These are phyloP conservation scores for Phaonia tiefii DNA, from an alignment of 2,888 invertebrate genomes.

Conservation along the genomic window DNA sequence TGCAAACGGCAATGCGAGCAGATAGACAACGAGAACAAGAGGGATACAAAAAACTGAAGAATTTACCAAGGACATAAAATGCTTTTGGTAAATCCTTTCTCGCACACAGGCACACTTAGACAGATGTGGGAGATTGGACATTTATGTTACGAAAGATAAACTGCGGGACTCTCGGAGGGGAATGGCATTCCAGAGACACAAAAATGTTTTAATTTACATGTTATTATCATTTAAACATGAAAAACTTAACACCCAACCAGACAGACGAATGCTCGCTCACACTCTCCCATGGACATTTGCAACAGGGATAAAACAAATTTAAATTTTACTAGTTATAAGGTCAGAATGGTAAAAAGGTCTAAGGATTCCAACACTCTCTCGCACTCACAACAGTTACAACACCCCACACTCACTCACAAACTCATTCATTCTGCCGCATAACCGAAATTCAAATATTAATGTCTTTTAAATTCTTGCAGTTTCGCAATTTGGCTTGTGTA, in stretches of 20 bases:
- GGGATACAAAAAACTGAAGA: slow-evolving; percentile 36
- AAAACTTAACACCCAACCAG: slow-evolving; percentile 39
- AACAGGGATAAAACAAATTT: slow-evolving; percentile 41
- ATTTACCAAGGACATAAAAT: slow-evolving; percentile 26
- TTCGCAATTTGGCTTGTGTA: not conserved
- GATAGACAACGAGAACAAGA: slow-evolving; percentile 9
- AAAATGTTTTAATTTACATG: slow-evolving; percentile 63
- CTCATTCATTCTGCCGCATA: not conserved
- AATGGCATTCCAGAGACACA: not conserved
- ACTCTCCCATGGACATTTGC: not conserved
- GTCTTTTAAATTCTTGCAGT: slow-evolving; percentile 47
- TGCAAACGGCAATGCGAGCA: too few species aligned
- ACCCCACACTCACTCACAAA: too few species aligned
- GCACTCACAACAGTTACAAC: slow-evolving; percentile 2
- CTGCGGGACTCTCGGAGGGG: not conserved
- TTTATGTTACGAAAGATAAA: not conserved
- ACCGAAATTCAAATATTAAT: slow-evolving; percentile 32
- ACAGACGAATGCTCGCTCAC: not conserved
- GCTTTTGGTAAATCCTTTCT: slow-evolving; percentile 30
- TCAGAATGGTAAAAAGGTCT: slow-evolving; percentile 35
- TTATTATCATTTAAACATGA: slow-evolving; percentile 55
- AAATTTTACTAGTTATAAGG: slow-evolving; percentile 56
- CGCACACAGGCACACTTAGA: slow-evolving; percentile 14
- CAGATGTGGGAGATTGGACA: too few species aligned
- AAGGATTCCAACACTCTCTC: not conserved